Percentiles rank a stretch among this genome's conserved stretches.
Conservation (phyloP, 2,113 vertebrate genomes). For the Rousettus leschenaultii region DNA sequence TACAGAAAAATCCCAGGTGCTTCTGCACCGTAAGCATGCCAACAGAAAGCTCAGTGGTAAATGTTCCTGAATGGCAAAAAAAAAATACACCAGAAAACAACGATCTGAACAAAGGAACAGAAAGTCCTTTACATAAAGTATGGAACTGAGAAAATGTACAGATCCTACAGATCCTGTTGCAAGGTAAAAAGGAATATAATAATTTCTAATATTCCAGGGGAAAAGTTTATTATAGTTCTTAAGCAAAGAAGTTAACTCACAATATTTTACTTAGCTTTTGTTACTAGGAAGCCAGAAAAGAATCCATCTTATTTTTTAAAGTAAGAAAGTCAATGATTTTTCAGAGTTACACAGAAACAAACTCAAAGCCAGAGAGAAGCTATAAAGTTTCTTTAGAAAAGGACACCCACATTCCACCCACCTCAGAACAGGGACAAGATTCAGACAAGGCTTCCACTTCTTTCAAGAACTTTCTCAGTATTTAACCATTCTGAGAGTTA, state of each 20-base stretch:
- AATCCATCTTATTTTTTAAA: background rate
- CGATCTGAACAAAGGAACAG: background rate
- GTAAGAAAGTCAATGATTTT: background rate
- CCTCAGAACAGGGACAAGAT: background rate
- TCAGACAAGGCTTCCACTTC: background rate
- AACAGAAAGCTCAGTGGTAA: background rate
- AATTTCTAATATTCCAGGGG: background rate
- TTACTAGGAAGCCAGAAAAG: background rate
- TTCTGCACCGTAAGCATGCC: background rate
- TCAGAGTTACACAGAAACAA: background rate
- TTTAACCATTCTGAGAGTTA: background rate
- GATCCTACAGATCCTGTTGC: background rate
- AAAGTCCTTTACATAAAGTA: background rate
- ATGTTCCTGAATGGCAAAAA: background rate
- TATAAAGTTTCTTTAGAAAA: background rate
- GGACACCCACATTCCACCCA: fast-evolving
- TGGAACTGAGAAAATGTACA: background rate
- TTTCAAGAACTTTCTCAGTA: background rate
- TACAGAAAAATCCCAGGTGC: slow-evolving; percentile 34
- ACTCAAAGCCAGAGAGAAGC: background rate
- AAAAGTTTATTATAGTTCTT: background rate
- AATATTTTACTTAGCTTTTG: background rate
- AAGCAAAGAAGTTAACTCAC: background rate
- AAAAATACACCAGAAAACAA: background rate
- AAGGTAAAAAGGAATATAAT: background rate